Evolutionary conservation across 2,888 invertebrate genomes (phyloP).

Genomic region (Noctua comes): DNA sequence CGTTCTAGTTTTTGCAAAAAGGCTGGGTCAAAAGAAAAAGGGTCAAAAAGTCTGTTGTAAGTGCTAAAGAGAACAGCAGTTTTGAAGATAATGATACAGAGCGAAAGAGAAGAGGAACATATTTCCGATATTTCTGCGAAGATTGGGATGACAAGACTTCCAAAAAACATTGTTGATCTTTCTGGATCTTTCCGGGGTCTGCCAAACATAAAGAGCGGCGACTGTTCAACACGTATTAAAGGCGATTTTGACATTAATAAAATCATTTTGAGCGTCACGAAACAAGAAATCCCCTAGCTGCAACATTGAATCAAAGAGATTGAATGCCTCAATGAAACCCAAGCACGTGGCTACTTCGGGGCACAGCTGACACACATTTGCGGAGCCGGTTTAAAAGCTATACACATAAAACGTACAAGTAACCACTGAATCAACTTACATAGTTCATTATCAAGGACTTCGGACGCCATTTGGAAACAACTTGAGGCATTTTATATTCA

Average conservation of each 20-base stretch:
- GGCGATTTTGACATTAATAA: background rate
- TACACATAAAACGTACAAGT: constrained; percentile 19
- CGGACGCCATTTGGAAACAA: constrained; percentile 1
- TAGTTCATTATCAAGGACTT: constrained; percentile 46
- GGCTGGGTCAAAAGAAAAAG: background rate
- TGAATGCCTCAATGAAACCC: constrained; percentile 24
- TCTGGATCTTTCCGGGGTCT: background rate
- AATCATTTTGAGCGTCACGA: background rate
- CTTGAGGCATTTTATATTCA: constrained; percentile 36
- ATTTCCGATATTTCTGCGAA: background rate
- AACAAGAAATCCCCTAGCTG: background rate
- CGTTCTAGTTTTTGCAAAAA: constrained; percentile 13
- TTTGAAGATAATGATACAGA: background rate
- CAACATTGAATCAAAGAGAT: background rate
- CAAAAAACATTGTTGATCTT: background rate
- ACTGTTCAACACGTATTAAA: background rate
- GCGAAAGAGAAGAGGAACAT: background rate
- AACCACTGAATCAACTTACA: constrained; percentile 34
- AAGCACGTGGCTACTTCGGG: constrained; percentile 33
- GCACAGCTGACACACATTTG: constrained; percentile 42
- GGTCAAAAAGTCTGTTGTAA: background rate
- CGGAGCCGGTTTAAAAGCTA: constrained; percentile 29
- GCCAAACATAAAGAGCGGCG: background rate
- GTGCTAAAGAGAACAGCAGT: background rate
- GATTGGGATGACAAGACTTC: background rate